A percentile compares a stretch with the other conserved stretches of the same genome.
Conservation (phyloP, 2,888 invertebrate species). For the Ectemnius continuus region DNA sequence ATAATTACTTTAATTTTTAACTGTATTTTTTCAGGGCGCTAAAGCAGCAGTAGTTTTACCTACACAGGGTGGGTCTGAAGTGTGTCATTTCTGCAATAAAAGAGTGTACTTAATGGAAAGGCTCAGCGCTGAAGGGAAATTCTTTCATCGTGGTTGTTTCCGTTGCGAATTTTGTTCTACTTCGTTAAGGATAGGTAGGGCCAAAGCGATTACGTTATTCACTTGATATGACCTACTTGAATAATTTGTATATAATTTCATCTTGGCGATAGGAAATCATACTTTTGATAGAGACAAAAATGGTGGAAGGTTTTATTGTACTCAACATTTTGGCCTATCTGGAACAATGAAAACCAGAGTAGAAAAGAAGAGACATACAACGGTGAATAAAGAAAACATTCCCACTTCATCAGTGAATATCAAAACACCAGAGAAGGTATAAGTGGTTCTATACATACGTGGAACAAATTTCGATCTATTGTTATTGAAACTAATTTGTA, state of each 20-base stretch:
- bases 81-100: conserved; percentile 93
- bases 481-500: background rate
- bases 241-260: conserved; percentile 3
- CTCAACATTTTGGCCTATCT: conserved; percentile 85
- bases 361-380: conserved; percentile 71
- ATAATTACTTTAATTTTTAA: conserved; percentile 19
- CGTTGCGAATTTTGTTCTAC: conserved; percentile 95
- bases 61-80: conserved; percentile 85
- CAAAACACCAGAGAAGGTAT: conserved; percentile 79
- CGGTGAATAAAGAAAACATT: conserved; percentile 76
- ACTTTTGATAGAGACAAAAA: conserved; percentile 75
- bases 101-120: conserved; percentile 96
- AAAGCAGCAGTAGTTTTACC: conserved; percentile 82
- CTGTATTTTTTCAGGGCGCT: conserved; percentile 78
- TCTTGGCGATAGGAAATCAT: conserved; percentile 69
- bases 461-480: background rate
- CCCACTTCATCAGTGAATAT: conserved; percentile 69
- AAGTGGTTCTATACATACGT: background rate
- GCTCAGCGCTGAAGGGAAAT: conserved; percentile 92
- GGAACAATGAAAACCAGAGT: conserved; percentile 78
- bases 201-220: background rate
- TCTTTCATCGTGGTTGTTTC: conserved; percentile 95
- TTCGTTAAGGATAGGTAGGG: conserved; percentile 86
- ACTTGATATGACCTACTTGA: background rate
- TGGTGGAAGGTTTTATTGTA: conserved; percentile 84